These are phyloP conservation scores for Craseonycteris thonglongyai DNA, from an alignment of 2,113 vertebrate genomes.

Conservation along the genomic window DNA sequence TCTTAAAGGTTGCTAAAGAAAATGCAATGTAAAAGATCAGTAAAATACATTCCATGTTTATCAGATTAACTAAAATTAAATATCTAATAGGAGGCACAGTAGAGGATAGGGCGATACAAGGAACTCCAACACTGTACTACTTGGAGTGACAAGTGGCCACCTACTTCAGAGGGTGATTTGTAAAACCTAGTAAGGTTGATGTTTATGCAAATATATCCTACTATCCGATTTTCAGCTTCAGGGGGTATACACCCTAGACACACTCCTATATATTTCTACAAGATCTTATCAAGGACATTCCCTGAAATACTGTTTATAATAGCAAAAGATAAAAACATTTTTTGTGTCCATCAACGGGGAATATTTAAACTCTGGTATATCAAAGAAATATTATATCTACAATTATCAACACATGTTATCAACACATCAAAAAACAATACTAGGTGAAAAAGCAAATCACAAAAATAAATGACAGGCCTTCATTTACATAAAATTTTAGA, in stretches of 20 bases:
- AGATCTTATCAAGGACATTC: neutral
- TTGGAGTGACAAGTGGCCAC: accelerated
- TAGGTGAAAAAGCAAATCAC: neutral
- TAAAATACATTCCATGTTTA: neutral
- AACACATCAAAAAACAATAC: neutral
- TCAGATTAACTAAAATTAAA: neutral
- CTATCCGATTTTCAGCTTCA: neutral
- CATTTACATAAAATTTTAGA: neutral
- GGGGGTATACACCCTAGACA: neutral
- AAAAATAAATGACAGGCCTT: neutral
- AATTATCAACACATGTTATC: neutral
- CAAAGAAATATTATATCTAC: neutral
- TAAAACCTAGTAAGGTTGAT: neutral
- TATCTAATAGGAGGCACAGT: neutral
- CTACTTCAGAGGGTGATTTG: neutral
- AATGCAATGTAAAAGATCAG: neutral
- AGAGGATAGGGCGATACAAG: neutral
- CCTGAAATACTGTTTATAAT: neutral
- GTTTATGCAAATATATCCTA: neutral
- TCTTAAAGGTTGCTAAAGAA: neutral
- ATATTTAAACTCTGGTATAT: neutral
- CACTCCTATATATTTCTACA: neutral
- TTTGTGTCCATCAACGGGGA: neutral
- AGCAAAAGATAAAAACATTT: neutral
- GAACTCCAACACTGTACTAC: accelerated